Percentiles rank a stretch among this genome's conserved stretches.
These are phyloP conservation scores for Drosophila bifasciata DNA, from an alignment of 1,140 invertebrate species.

Conservation along the genomic window DNA sequence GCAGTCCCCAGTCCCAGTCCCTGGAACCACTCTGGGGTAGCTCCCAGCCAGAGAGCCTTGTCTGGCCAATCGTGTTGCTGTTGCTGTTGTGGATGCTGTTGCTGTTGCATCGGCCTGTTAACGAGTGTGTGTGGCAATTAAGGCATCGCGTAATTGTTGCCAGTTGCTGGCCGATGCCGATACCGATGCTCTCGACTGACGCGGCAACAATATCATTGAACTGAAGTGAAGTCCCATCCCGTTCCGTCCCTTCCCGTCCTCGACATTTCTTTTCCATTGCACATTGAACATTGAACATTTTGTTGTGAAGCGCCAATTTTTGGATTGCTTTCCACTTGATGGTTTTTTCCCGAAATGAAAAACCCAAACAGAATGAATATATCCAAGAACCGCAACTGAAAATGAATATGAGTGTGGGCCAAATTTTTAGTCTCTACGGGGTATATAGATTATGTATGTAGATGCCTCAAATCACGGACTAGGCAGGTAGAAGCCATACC, in stretches of 20 bases:
- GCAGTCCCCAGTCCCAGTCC: not conserved
- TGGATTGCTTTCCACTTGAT: constrained; percentile 70
- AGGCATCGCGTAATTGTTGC: constrained; percentile 79
- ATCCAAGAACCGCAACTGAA: constrained; percentile 18
- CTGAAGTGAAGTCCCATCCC: constrained; percentile 19
- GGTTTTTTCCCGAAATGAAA: constrained; percentile 33
- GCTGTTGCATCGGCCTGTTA: constrained; percentile 48
- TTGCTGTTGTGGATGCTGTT: constrained; percentile 34
- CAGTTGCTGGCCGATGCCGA: constrained; percentile 61
- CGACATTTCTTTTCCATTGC: constrained; percentile 36
- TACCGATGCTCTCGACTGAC: constrained; percentile 23
- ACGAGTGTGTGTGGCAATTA: constrained; percentile 69
- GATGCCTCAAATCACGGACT: constrained; percentile 49
- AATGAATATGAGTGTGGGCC: constrained; percentile 66
- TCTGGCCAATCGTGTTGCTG: constrained; percentile 34
- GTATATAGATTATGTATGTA: constrained; percentile 26
- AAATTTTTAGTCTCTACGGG: constrained; percentile 45
- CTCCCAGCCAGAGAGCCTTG: not conserved
- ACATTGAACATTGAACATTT: constrained; percentile 63
- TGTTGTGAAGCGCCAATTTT: constrained; percentile 71
- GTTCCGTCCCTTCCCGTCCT: not conserved
- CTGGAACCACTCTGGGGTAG: no score
- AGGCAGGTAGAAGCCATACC: constrained; percentile 48
- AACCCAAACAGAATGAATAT: constrained; percentile 16
- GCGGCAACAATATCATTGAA: constrained; percentile 41